Evolutionary conservation across 2,113 vertebrate species (phyloP), one percentile per base, ranked within the genome.

Genomic region (Ochotona curzoniae): DNA sequence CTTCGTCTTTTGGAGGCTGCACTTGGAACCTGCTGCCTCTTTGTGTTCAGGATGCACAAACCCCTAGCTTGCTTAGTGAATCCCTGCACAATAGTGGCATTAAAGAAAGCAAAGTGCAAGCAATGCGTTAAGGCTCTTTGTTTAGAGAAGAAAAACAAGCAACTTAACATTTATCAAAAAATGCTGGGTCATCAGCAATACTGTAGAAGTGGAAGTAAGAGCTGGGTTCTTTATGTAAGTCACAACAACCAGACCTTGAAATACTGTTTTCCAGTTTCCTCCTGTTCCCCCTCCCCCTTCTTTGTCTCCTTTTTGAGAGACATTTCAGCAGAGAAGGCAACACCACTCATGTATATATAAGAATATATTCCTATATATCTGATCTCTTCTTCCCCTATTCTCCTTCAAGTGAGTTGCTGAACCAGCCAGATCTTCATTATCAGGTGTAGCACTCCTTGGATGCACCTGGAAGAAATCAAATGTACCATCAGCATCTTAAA

Each of bases 81-180:
- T 89, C 76, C 61, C n/a, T 30, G 25, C 54, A 95, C 89, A 92
- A 96, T 78, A 94, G 93, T 87, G 85, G 87, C 63, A 79, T 87
- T 91, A 94, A 93, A 73, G 66, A 89, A 71, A 89, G 86, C 71
- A 23, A 83, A 89, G 63, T 71, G 76, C 7, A 30, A 91, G 57
- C 83, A 25, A n/a, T 69, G 11, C 38, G 44, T 66, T 84, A 67
- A 64, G 30, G n/a, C 35, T 90, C 84, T 95, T 95, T 96, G 95
- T 94, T 91, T 94, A 78, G 79, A 71, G 25, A 87, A 78, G 89
- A 89, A 90, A 96, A 96, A 71, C 81, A 96, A 93, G 47, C 91
- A 79, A 79, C 25, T 94, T 86, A 95, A 95, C 28, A 66, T 61
- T 88, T 49, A 67, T 85, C 51, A 75, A 78, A 90, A 95, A 49